Evolutionary conservation across 2,113 vertebrate species (phyloP), one percentile per base, ranked within the genome.

Genomic region (Heliornis fulica): DNA sequence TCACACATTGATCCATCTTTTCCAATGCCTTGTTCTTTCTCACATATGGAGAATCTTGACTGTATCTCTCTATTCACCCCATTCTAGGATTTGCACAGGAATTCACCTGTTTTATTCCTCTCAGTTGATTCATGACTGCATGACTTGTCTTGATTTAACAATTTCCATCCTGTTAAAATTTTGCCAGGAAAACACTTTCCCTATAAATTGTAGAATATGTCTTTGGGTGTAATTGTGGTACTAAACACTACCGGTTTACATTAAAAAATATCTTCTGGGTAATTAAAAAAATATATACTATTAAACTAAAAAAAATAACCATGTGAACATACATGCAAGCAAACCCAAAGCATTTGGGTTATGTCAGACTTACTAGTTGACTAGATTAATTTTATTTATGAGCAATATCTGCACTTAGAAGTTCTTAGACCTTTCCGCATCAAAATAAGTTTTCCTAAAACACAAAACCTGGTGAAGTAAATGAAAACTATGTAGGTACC

Each of bases 301-400:
- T 23, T 45, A 26, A 86, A 60, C 10, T 14, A 34, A 69, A 59
- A 15, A 36, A 41, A 43, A 71, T 28, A n/a, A 0, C 1, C 12
- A 50, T 11, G 17, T 64, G n/a, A 87, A 76, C 7, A 57, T 13
- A 31, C 4, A 54, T 38, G 25, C 3, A 28, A 65, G 25, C 12
- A 16, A 79, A 38, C 2, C 3, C 12, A 83, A 41, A n/a, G 10
- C 8, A 18, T 38, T 29, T 0, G 0, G 2, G 5, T 74, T 70
- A 29, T 40, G 9, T 34, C 61, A 63, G 51, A 29, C 15, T 63
- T 75, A 41, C 22, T 89, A 45, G 28, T 26, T 40, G 72, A 12
- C 14, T 21, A 66, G 36, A 75, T 15, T 66, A 1, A 23, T 65
- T 48, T n/a, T 79, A 5, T 57, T 79, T 17, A 23, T 26, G 7